Base-by-base conservation (phyloP, 2,797 vertebrate genomes). In the Urosaurus nigricauda region DNA sequence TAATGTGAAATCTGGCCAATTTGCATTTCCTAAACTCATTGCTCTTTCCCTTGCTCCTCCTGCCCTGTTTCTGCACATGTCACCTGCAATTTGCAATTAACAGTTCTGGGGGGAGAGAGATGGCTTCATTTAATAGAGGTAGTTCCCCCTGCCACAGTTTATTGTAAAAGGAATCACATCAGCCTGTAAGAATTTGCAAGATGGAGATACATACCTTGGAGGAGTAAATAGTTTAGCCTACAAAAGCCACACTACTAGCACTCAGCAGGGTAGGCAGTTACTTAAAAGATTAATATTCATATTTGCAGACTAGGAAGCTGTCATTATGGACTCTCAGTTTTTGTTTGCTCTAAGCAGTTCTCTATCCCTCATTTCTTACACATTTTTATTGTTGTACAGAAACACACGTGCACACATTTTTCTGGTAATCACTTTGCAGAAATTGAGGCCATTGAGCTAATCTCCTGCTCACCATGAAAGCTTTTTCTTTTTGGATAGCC, bases 361-460 rank as follows among this genome's bases (percentile, higher is more conserved):
- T 75, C 16, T 51, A 47, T 84, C 86, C 53, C 58, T 86, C 85
- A 51, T 51, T 19, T 82, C 68, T 85, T 74, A 47, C 4, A 1
- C 24, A 29, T 83, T 88, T 86, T 75, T 35, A 70, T 70, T 70
- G 78, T 35, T 70, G 68, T 78, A 70, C 60, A 14, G 70, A 51
- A 5, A 26, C 6, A 47, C n/a, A 71, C 0, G 47, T 8, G 17
- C 21, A 29, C 53, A 63, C 40, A 65, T 56, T 35, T 51, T 26
- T 21, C 51, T 65, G 56, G 29, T 73, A 88, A 56, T 56, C 83
- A 79, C 73, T 89, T 82, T 37, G 43, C 79, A 21, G 60, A 77
- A 82, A 85, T 56, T 12, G 79, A 53, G 63, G 65, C 13, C 65
- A 83, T 83, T 83, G 88, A 86, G n/a, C 26, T 82, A 77, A 83